phyloP scores from a whole-genome alignment of 2,888 invertebrate species.

The Euplexia lucipara region DNA sequence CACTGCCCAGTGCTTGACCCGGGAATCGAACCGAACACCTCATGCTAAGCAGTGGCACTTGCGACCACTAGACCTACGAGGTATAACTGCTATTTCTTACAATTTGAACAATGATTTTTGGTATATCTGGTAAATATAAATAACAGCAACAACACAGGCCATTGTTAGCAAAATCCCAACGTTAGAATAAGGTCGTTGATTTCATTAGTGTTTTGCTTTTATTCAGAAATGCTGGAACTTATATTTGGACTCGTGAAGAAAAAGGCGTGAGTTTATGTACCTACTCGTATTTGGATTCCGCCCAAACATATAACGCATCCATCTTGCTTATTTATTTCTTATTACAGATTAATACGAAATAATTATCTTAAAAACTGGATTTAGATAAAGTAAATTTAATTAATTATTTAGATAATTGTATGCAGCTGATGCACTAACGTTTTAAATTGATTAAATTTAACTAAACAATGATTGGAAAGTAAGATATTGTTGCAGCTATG shows the following conservation, averaged over 20 bases:
- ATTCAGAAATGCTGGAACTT: conserved; percentile 32
- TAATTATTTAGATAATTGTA: conserved; percentile 7
- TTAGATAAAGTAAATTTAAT: conserved; percentile 5
- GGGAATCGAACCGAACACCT: too few relatives aligned
- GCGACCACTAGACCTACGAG: too few relatives aligned
- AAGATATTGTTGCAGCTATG: not conserved
- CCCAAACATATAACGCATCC: conserved; percentile 23
- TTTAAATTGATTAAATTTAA: conserved; percentile 11
- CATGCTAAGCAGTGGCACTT: too few relatives aligned
- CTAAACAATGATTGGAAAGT: not conserved
- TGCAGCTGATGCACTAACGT: conserved; percentile 4
- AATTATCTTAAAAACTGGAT: conserved; percentile 1
- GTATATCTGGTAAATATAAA: not conserved
- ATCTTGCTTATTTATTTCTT: conserved; percentile 6
- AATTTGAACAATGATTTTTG: conserved; percentile 5
- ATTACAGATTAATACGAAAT: not conserved
- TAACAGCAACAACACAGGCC: too few relatives aligned
- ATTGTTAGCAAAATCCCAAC: not conserved
- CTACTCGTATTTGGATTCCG: conserved; percentile 6
- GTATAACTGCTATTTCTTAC: not conserved
- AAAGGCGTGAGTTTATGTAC: too few relatives aligned
- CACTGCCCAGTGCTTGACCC: too few relatives aligned
- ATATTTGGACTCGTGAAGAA: conserved; percentile 1
- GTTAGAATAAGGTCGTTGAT: conserved; percentile 24
- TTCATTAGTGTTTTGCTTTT: conserved; percentile 18